Percentiles rank a stretch among this genome's conserved stretches.
These are phyloP conservation scores for Ganaspis brasiliensis DNA, from an alignment of 2,888 invertebrate genomes.

Conservation along the genomic window DNA sequence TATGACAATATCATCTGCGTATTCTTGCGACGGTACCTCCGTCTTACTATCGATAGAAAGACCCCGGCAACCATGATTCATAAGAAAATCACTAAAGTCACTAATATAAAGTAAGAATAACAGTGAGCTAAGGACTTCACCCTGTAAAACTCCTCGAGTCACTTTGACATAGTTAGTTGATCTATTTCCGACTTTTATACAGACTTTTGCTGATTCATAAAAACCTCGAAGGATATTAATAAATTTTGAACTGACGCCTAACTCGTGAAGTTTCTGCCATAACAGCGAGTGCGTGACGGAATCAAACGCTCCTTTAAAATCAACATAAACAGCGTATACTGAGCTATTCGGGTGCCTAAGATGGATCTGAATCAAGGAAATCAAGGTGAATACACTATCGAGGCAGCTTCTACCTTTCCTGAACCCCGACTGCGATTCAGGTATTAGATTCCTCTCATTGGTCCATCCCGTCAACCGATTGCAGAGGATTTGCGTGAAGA, in stretches of 20 bases:
- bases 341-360: background rate
- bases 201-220: background rate
- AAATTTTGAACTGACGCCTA: slow-evolving; percentile 20
- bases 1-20: slow-evolving; percentile 27
- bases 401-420: slow-evolving; percentile 4
- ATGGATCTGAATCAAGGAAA: slow-evolving; percentile 31
- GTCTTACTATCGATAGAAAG: background rate
- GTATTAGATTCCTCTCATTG: background rate
- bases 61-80: slow-evolving; percentile 10
- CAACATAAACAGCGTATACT: slow-evolving; percentile 24
- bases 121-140: slow-evolving; percentile 29
- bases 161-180: background rate
- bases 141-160: background rate
- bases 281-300: slow-evolving; percentile 16
- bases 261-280: background rate
- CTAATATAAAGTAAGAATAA: slow-evolving; percentile 3
- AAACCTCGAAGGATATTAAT: slow-evolving; percentile 21
- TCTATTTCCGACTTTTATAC: background rate
- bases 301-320: slow-evolving; percentile 38
- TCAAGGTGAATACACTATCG: slow-evolving; percentile 37
- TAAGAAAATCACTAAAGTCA: slow-evolving; percentile 5
- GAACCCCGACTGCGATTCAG: background rate
- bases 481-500: too few species aligned
- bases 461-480: slow-evolving; percentile 13
- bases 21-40: background rate